Conservation (phyloP, 2,888 invertebrate genomes). For the Chirona hameri region DNA sequence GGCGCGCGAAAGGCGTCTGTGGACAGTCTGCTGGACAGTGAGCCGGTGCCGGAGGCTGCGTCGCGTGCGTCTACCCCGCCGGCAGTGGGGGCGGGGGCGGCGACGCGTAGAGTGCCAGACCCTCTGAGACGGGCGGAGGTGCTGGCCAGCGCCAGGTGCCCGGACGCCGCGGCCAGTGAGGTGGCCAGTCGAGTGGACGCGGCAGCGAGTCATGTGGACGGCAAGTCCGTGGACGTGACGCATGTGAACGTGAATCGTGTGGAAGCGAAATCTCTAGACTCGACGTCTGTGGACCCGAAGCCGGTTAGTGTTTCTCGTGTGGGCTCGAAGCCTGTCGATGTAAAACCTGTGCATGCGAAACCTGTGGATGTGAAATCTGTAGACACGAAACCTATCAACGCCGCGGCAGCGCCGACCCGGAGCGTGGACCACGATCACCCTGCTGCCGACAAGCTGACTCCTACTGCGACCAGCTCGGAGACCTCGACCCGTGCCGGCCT, state of each 20-base stretch:
- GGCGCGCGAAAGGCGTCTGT: constrained; percentile 14
- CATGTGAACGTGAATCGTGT: not conserved
- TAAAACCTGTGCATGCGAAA: too few species aligned
- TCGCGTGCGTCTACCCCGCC: constrained; percentile 30
- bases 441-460: too few species aligned
- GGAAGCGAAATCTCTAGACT: not conserved
- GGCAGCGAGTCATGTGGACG: not conserved
- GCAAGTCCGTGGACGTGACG: not conserved
- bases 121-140: not conserved
- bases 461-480: not conserved
- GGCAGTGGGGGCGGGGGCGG: not conserved
- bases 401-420: constrained; percentile 30
- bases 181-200: not conserved
- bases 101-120: not conserved
- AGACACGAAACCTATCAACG: too few species aligned
- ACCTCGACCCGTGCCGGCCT: not conserved
- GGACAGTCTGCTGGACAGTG: constrained; percentile 33
- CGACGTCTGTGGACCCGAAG: not conserved
- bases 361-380: too few species aligned
- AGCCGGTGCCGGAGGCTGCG: constrained; percentile 33
- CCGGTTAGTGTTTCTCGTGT: not conserved
- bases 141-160: not conserved
- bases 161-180: not conserved
- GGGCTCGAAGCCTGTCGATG: not conserved
- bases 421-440: not conserved